Percentiles rank a stretch among this genome's conserved stretches.
Evolutionary conservation across 2,888 invertebrate species (phyloP).

Genomic region (Pristionchus exspectatus): DNA sequence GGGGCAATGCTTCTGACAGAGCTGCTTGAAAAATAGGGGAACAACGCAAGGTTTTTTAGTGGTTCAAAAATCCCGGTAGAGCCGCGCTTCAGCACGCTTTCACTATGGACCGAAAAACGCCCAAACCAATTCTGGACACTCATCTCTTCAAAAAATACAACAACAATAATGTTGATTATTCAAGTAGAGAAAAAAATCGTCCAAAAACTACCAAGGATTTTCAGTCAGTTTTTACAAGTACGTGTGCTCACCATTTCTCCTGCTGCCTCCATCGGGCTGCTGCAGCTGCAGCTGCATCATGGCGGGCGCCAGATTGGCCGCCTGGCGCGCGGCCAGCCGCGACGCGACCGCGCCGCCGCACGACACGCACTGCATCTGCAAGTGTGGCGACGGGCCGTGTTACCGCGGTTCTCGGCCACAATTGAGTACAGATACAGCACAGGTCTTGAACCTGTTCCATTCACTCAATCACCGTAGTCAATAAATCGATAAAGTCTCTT

Average conservation of each 20-base stretch:
- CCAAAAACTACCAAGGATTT: no score
- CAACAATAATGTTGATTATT: no score
- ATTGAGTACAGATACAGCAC: neutral
- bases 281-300: neutral
- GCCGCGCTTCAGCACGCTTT: no score
- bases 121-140: no score
- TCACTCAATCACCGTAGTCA: neutral
- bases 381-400: neutral
- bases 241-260: neutral
- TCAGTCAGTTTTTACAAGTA: no score
- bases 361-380: conserved; percentile 45
- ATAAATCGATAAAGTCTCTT: conserved; percentile 11
- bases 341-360: conserved; percentile 34
- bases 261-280: neutral
- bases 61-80: no score
- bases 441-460: conserved; percentile 24
- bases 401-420: neutral
- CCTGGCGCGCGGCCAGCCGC: conserved; percentile 36
- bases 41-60: no score
- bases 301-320: neutral
- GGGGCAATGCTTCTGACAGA: no score
- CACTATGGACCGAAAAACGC: no score
- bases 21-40: no score
- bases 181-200: no score
- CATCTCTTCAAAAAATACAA: no score